A percentile compares a stretch with the other conserved stretches of the same genome.
phyloP scores from a whole-genome alignment of 2,888 invertebrate species.

The Nasonovia ribisnigri region DNA sequence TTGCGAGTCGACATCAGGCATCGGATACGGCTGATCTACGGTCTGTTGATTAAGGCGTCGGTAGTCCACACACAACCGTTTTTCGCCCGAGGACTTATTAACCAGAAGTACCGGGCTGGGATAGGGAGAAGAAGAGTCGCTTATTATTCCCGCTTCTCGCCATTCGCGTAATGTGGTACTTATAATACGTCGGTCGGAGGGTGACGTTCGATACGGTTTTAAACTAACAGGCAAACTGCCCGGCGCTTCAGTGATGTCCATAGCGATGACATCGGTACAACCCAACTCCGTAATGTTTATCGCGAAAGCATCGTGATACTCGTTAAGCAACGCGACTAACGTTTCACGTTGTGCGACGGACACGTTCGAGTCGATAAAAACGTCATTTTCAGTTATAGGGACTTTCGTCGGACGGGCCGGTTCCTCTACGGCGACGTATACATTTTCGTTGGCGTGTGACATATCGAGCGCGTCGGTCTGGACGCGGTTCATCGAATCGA shows the following conservation, averaged over 20 bases:
- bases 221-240: no score
- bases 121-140: background rate
- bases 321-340: background rate
- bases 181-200: background rate
- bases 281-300: background rate
- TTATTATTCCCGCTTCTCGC: constrained; percentile 3
- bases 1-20: constrained; percentile 14
- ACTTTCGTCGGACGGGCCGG: background rate
- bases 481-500: background rate
- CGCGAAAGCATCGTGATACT: constrained; percentile 47
- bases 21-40: no score
- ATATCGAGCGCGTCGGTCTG: background rate
- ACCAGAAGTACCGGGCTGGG: constrained; percentile 9
- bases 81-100: background rate
- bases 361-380: background rate
- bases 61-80: constrained; percentile 42
- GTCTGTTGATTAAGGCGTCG: constrained; percentile 5
- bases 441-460: no score
- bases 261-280: background rate
- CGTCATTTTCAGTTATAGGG: background rate
- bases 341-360: background rate
- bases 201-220: constrained; percentile 24
- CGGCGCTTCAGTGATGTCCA: background rate
- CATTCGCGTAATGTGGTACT: background rate
- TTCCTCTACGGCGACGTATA: background rate